Base-by-base conservation (phyloP, 2,888 invertebrate genomes). In the Myathropa florea region DNA sequence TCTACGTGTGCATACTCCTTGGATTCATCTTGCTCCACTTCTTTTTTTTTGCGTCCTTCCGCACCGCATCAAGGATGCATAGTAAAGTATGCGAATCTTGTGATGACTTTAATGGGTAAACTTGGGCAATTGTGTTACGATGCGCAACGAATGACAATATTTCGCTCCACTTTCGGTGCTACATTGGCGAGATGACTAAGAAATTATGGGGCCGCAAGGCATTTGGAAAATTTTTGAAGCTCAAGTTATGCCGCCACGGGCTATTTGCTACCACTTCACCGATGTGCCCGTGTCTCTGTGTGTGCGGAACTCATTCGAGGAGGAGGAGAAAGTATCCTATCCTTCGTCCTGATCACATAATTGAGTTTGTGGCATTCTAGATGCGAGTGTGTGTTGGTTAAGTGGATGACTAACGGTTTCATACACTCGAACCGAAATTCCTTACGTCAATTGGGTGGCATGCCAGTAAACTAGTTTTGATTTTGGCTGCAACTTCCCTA, bases 101-200 rank as follows among this genome's bases (percentile, higher is more conserved):
- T 59, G 61, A 59, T 59, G 75, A 28, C 72, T 78, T 81, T 85
- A 73, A 85, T 85, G 81, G 77, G 64, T 61, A 85, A 81, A 85
- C 77, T 78, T 85, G 26, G 63, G 68, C 72, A 70, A 85, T 85
- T 73, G 82, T 39, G 59, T 78, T 77, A 81, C 85, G 81, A 78
- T 81, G 81, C 72, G 80, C 72, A 80, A 77, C 80, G 63, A 80
- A 75, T 80, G 70, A 73, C 46, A 53, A 57, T 53, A 55, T 60
- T 39, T 46, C 70, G 64, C 70, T 36, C 63, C 64, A 36, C 21
- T 76, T 21, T 36, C 7, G n/a, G 53, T 12, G 59, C 12, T 46
- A 46, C 46, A 46, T 46, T 46, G 46, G 46, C 46, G 46, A 46
- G 46, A 46, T 46, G 46, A 18, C 46, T 46, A 26, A 4, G 28